Evolutionary conservation across 37 sponge, comb jelly and placozoan genomes (phyloP).

Genomic region (Halichondria panicea): DNA sequence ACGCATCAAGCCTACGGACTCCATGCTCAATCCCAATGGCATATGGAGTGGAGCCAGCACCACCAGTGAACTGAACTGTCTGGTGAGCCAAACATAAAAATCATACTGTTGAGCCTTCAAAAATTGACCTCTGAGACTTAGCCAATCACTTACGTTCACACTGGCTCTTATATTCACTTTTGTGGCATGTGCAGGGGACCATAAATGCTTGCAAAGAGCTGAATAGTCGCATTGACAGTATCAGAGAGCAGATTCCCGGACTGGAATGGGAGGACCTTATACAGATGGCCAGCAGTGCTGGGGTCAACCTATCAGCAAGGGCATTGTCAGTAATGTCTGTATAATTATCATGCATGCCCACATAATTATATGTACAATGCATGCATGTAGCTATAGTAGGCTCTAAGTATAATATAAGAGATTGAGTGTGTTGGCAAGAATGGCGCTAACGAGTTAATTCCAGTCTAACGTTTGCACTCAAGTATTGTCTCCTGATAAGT

Average conservation of each 20-base stretch:
- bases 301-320: slow-evolving; percentile 59
- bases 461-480: too few species aligned
- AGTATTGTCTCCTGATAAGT: too few species aligned
- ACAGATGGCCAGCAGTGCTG: slow-evolving; percentile 28
- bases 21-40: slow-evolving; percentile 67
- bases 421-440: too few species aligned
- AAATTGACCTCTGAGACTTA: too few species aligned
- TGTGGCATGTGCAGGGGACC: slow-evolving; percentile 61
- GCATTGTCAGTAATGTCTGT: slow-evolving; percentile 9
- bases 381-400: too few species aligned
- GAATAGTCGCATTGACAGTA: slow-evolving; percentile 49
- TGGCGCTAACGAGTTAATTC: too few species aligned
- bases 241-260: slow-evolving; percentile 22
- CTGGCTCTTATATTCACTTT: too few species aligned
- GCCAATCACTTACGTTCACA: too few species aligned
- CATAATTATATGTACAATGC: too few species aligned
- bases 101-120: too few species aligned
- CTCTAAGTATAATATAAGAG: too few species aligned
- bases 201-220: slow-evolving; percentile 63
- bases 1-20: slow-evolving; percentile 55
- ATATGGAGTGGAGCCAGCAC: slow-evolving; percentile 60
- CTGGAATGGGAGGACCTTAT: slow-evolving; percentile 64
- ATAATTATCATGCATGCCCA: neutral
- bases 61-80: slow-evolving; percentile 69
- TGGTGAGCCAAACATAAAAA: too few species aligned